These are phyloP conservation scores for Ophthalmolycus amberensis DNA, from an alignment of 2,113 vertebrate genomes.

Conservation along the genomic window DNA sequence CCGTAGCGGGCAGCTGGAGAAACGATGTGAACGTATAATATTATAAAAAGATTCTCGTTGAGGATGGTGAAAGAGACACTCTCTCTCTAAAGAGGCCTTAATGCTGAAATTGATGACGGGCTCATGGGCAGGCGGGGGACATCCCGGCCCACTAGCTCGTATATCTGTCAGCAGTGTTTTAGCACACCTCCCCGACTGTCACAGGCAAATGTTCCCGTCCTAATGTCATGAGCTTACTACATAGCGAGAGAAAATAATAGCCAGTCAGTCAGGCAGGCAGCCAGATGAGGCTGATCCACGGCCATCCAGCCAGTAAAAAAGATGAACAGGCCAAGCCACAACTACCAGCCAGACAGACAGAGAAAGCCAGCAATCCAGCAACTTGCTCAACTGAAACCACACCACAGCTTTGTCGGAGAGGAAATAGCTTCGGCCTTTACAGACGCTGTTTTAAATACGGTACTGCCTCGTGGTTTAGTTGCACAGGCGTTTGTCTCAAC, in stretches of 20 bases:
- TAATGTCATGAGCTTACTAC: conserved; percentile 64
- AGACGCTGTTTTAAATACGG: conserved; percentile 51
- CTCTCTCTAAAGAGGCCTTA: conserved; percentile 40
- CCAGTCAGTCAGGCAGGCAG: conserved; percentile 35
- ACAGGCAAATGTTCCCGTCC: conserved; percentile 55
- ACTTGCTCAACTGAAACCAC: conserved; percentile 52
- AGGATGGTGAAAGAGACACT: background rate
- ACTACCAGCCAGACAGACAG: conserved; percentile 44
- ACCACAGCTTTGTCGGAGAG: conserved; percentile 48
- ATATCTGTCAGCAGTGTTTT: conserved; percentile 56
- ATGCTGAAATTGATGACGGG: conserved; percentile 57
- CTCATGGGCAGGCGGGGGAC: conserved; percentile 33
- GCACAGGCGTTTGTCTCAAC: conserved; percentile 18
- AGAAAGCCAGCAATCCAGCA: conserved; percentile 30
- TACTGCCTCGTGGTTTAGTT: conserved; percentile 39
- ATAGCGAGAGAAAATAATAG: conserved; percentile 45
- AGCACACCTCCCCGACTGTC: conserved; percentile 55
- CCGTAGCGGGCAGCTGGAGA: background rate
- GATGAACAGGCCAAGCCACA: conserved; percentile 51
- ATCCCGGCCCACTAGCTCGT: conserved; percentile 43
- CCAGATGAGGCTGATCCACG: conserved; percentile 52
- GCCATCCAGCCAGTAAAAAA: conserved; percentile 45
- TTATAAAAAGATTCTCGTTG: conserved; percentile 5
- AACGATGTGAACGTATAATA: conserved; percentile 7
- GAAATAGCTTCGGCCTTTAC: conserved; percentile 66